A percentile compares a stretch with the other conserved stretches of the same genome.
phyloP scores from a whole-genome alignment of 1,140 invertebrate genomes.

The Sitobion miscanthi region DNA sequence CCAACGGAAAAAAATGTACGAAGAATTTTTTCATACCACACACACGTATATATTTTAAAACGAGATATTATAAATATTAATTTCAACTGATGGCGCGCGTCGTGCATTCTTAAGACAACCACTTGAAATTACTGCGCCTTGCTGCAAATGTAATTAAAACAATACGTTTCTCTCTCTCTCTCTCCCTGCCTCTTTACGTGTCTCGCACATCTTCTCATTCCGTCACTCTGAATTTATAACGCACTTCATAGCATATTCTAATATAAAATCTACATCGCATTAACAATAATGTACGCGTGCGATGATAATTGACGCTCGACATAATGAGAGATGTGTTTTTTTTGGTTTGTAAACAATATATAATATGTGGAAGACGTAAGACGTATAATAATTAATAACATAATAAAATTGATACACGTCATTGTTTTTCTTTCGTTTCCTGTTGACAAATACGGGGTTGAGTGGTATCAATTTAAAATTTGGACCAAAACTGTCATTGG shows the following conservation, averaged over 20 bases:
- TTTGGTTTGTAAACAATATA: background rate
- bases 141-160: background rate
- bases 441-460: background rate
- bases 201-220: background rate
- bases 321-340: background rate
- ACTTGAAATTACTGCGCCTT: background rate
- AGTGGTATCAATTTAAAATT: background rate
- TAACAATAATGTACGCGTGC: background rate
- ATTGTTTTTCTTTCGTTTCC: background rate
- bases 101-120: background rate
- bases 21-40: background rate
- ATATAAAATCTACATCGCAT: background rate
- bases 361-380: background rate
- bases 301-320: background rate
- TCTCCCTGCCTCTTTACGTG: too few relatives aligned
- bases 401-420: background rate
- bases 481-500: background rate
- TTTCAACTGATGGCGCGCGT: background rate
- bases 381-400: background rate
- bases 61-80: constrained; percentile 32
- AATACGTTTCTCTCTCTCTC: background rate
- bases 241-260: background rate
- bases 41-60: background rate
- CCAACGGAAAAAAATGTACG: background rate
- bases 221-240: background rate